Evolutionary conservation across 2,888 invertebrate genomes (phyloP), one percentile per base, ranked within the genome.

Genomic region (Epinotia nisella): DNA sequence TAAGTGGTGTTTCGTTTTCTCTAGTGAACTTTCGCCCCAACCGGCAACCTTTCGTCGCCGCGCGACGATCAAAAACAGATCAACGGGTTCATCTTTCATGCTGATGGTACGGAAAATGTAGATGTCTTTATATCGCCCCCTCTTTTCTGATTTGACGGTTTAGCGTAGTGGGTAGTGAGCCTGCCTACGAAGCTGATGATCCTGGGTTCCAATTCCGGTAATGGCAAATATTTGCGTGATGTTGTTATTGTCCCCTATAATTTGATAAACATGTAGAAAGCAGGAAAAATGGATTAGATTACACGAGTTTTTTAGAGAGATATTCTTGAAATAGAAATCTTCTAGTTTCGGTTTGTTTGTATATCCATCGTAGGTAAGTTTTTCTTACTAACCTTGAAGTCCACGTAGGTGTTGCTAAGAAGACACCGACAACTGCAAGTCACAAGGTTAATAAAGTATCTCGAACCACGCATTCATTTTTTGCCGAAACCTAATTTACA

Each of bases 1-100:
- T 77, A 74, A 76, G 77, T 71, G 77, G 68, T 80, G 79, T 83
- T 82, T 81, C 79, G 83, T 85, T 87, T 87, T 87, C 87, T 82
- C 84, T 79, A 79, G 77, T 86, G 86, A 87, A 90, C 90, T 90
- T 90, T 91, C 89, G 85, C 88, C 85, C 80, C 78, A 77, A 71
- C n/a, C n/a, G n/a, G n/a, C n/a, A n/a, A n/a, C 71, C 72, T 72
- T 76, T 84, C 85, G 84, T 86, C 78, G 78, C 72, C 78, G 78
- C 72, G 74, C 35, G 60, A 55, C 69, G 41, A 60, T 66, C 53
- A 67, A 61, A 61, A 67, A 53, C 15, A 39, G 51, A 59, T 35
- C 53, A 19, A 10, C 53, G 7, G 24, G n/a, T 45, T 45, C 24
- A 24, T 61, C 61, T 62, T 10, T 19, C 24, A 2, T 35, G 35